Base-by-base conservation (phyloP, 2,888 invertebrate genomes). In the Eristalis tenax region DNA sequence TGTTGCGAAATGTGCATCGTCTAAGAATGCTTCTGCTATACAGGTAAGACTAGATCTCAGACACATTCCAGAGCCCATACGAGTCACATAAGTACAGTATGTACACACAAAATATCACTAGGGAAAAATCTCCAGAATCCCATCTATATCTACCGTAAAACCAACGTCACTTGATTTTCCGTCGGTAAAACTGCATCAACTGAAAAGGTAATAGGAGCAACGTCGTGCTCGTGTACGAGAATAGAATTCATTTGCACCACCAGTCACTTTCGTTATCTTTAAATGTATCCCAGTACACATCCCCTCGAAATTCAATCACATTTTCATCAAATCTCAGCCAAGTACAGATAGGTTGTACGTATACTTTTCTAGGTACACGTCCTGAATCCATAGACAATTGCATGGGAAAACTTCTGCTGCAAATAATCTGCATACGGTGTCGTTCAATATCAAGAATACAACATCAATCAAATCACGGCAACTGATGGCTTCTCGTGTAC, bases 381-480 rank as follows among this genome's bases (percentile, higher is more conserved):
- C 3, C 26, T 2, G 3, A 4, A 59, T 23, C 23, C 26, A 26
- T 65, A 2, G 63, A 22, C 28, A 77, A 78, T 79, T 80, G 83
- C 87, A 87, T 56, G 75, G 50, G 11, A 78, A 69, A 78, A 69
- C 66, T 70, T 71, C 38, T 63, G 63, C 64, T 83, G 71, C 87
- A 87, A 80, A 87, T 87, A 83, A 87, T 87, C 87, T 87, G 87
- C 87, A 87, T 87, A 80, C 75, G 79, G 87, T 68, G 79, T 69
- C 69, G 26, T 28, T 43, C 83, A 83, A 83, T 83, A 87, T 73
- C 78, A 73, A 76, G 64, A 57, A 76, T 80, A 79, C 87, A 87
- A 83, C 79, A 80, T 87, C 87, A 83, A 87, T 87, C 79, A 87
- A 87, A 87, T 87, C 83, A 79, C 79, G 71, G 71, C 70, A 61